phyloP scores from a whole-genome alignment of 2,888 invertebrate species.

The Hermaeophaga mercurialis region DNA sequence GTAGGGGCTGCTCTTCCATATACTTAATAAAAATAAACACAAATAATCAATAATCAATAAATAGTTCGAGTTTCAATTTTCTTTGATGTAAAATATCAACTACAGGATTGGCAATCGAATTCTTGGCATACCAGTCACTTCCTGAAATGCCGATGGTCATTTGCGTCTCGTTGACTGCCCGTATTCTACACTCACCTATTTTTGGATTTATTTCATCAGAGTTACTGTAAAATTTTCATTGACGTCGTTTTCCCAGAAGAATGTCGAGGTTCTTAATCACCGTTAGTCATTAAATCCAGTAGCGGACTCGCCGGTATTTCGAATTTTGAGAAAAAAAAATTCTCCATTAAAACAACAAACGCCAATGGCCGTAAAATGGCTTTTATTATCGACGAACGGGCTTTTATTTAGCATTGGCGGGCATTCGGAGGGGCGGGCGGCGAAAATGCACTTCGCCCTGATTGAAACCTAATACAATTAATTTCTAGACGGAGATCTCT shows the following conservation, averaged over 20 bases:
- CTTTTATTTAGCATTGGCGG: neutral
- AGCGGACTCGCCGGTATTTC: too few species aligned
- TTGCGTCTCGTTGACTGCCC: slow-evolving; percentile 8
- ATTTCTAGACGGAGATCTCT: slow-evolving; percentile 28
- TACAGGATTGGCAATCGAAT: slow-evolving; percentile 19
- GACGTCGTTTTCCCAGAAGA: slow-evolving; percentile 18
- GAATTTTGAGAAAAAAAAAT: too few species aligned
- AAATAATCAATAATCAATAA: too few species aligned
- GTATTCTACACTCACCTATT: too few species aligned
- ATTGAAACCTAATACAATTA: slow-evolving; percentile 33
- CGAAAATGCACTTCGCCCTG: slow-evolving; percentile 15
- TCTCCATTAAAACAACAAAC: too few species aligned
- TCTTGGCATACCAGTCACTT: slow-evolving; percentile 22
- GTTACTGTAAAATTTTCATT: slow-evolving; percentile 16
- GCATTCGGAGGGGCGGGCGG: neutral
- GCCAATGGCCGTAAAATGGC: neutral
- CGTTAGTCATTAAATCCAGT: too few species aligned
- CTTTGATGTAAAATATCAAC: too few species aligned
- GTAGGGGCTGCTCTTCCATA: too few species aligned
- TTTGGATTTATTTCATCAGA: slow-evolving; percentile 26
- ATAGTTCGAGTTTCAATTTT: too few species aligned
- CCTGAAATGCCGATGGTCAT: slow-evolving; percentile 28
- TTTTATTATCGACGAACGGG: neutral
- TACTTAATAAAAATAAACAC: too few species aligned
- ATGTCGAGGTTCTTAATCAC: too few species aligned